Base-by-base conservation (phyloP, 1,140 invertebrate genomes). In the Metopolophium dirhodum region DNA sequence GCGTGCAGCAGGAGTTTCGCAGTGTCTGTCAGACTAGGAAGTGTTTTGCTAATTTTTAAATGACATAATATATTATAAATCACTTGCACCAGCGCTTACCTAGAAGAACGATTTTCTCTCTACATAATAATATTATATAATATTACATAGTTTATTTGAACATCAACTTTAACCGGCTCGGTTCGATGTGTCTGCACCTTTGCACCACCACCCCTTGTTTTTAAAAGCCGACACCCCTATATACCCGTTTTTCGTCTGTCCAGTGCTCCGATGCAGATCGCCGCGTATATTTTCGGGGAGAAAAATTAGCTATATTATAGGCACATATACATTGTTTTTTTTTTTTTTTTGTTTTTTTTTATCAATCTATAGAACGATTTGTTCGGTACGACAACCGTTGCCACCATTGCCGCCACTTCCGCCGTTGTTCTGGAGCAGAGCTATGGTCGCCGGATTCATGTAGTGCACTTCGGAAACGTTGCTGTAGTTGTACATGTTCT, bases 381-480 rank as follows among this genome's bases (percentile, higher is more conserved):
- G 91, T 51, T 93, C 91, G 23, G 47, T 51, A 4, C 41, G 91
- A 41, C 88, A 35, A 20, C 49, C 47, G 51, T 35, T 35, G 3
- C 51, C 88, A 23, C 51, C 88, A n/a, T n/a, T 18, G 7, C 20
- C 85, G 7, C 47, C 37, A 20, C 54, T 37, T 14, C 54, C 88
- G 9, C 77, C 85, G 37, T 85, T 82, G 47, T 61, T 91, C 4
- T 93, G 83, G 20, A 93, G 49, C 61, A 94, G 68, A 30, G 88
- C 93, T 9, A 94, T 51, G 20, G 94, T 94, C 0, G 94, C 94
- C 91, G 94, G 94, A 89, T 94, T 94, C 93, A 94, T 93, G 91
- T 94, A 94, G 86, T 94, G 94, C 45, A 94, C 94, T 30, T 94
- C 94, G 41, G 94, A 94, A 18, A 94, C 94, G 90, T 94, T 94